Conservation (phyloP, 2,797 vertebrate genomes). For the Paguma larvata region DNA sequence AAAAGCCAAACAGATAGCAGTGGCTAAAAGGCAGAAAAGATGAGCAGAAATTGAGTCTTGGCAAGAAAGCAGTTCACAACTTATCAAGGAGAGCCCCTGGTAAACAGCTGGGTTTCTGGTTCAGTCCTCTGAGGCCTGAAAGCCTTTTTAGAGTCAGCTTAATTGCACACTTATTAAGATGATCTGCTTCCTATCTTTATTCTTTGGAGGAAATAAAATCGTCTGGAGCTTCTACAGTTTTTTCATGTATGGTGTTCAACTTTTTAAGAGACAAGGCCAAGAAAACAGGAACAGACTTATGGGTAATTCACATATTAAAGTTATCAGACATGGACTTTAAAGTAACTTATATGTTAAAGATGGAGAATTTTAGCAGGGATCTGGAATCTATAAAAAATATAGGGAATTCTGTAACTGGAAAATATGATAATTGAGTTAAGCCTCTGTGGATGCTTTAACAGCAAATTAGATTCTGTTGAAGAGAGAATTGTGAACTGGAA, state of each 20-base stretch:
- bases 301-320: conserved; percentile 3
- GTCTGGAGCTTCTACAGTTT: neutral
- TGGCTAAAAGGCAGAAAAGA: neutral
- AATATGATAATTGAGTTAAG: neutral
- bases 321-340: conserved; percentile 13
- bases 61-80: neutral
- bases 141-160: neutral
- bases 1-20: neutral
- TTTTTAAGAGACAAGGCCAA: neutral
- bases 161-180: neutral
- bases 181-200: neutral
- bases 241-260: neutral
- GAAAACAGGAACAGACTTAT: neutral
- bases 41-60: conserved; percentile 22
- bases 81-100: neutral
- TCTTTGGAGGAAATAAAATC: conserved; percentile 1
- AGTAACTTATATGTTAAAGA: neutral
- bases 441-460: neutral
- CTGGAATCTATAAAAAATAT: neutral
- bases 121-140: neutral
- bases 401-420: conserved; percentile 23
- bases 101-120: neutral
- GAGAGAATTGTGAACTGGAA: neutral
- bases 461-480: neutral
- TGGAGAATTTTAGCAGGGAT: neutral